These are phyloP conservation scores for Alligator sinensis DNA, from an alignment of 2,113 vertebrate genomes.

Conservation along the genomic window DNA sequence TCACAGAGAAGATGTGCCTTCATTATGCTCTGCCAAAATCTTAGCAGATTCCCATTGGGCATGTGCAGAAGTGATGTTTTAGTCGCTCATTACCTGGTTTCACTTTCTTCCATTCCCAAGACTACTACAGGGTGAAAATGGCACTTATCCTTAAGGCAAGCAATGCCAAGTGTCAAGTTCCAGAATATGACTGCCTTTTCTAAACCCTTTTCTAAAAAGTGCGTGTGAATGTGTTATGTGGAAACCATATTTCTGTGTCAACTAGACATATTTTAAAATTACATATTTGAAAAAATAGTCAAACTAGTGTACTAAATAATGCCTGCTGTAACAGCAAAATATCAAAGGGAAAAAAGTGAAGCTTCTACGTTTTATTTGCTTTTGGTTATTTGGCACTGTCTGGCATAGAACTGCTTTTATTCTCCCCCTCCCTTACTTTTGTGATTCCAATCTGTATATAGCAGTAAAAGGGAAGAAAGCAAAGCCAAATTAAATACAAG, in stretches of 20 bases:
- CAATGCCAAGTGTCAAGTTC: conserved; percentile 8
- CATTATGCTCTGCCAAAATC: conserved; percentile 50
- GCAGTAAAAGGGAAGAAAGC: no score
- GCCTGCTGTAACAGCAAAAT: not conserved
- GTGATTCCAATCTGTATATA: not conserved
- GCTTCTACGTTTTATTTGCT: not conserved
- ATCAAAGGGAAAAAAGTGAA: not conserved
- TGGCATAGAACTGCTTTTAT: not conserved
- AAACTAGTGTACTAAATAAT: not conserved
- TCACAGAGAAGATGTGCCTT: conserved; percentile 56
- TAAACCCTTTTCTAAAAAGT: not conserved
- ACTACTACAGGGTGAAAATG: conserved; percentile 59
- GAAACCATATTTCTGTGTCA: no score
- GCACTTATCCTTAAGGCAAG: conserved; percentile 46
- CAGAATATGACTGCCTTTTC: not conserved
- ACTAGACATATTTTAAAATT: no score
- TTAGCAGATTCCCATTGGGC: conserved; percentile 42
- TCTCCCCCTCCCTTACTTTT: not conserved
- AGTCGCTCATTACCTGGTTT: conserved; percentile 36
- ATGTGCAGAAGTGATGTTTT: conserved; percentile 58
- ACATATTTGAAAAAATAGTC: no score
- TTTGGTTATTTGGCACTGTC: not conserved
- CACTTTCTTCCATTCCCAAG: conserved; percentile 36
- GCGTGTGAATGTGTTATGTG: not conserved
- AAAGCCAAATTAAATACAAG: not conserved